Evolutionary conservation across 2,797 vertebrate genomes (phyloP).

Genomic region (Bradypodion pumilum): DNA sequence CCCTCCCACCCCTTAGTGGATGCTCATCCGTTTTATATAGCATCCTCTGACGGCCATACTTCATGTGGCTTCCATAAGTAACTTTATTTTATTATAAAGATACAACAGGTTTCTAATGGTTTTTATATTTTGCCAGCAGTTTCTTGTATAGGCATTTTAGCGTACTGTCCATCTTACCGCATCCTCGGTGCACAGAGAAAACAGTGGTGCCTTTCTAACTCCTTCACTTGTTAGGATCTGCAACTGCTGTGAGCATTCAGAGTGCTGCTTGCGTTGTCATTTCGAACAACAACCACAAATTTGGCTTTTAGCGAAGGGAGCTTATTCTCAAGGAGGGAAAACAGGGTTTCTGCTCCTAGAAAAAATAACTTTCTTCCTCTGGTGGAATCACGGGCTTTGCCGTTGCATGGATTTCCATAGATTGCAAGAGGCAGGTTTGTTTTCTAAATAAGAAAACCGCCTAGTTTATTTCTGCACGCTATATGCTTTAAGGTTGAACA

Average conservation of each 20-base stretch:
- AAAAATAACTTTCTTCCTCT: conserved; percentile 34
- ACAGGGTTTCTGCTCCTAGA: background rate
- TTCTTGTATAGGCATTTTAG: conserved; percentile 42
- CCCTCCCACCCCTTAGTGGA: conserved; percentile 57
- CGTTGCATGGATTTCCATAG: conserved; percentile 67
- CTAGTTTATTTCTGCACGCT: conserved; percentile 48
- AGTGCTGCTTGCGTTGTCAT: conserved; percentile 28
- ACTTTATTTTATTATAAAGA: conserved; percentile 67
- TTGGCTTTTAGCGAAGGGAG: conserved; percentile 8
- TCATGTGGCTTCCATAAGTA: conserved; percentile 56
- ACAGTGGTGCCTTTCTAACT: conserved; percentile 18
- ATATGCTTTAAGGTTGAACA: conserved; percentile 18
- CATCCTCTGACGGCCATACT: conserved; percentile 58
- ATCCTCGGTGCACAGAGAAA: conserved; percentile 38
- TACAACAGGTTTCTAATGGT: conserved; percentile 35
- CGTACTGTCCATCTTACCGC: conserved; percentile 27
- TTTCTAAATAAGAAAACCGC: conserved; percentile 35
- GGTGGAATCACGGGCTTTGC: conserved; percentile 50
- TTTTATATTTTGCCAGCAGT: conserved; percentile 48
- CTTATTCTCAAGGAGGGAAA: conserved; percentile 21
- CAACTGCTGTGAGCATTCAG: background rate
- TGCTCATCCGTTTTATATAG: conserved; percentile 68
- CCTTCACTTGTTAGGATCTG: conserved; percentile 28
- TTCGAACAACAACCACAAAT: conserved; percentile 15
- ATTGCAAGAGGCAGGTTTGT: conserved; percentile 45